Evolutionary conservation across 2,113 vertebrate species (phyloP).

Genomic region (Nannobrachium achirus): DNA sequence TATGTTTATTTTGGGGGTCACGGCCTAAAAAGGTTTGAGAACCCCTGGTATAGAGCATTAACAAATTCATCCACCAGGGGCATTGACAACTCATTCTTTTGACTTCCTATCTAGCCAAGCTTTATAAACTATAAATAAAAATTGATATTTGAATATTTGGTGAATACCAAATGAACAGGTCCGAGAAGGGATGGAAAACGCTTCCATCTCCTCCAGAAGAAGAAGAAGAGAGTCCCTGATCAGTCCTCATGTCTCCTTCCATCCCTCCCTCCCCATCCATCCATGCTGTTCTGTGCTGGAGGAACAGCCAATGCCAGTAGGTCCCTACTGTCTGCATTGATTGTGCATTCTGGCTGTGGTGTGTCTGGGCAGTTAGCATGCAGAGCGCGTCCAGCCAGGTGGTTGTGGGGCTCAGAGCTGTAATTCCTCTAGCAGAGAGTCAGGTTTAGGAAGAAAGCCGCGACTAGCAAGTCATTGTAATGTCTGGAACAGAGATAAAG

Average conservation of each 20-base stretch:
- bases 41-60: too few species aligned
- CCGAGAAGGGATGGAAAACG: too few species aligned
- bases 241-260: slow-evolving; percentile 16
- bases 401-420: slow-evolving; percentile 41
- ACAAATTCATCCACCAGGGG: too few species aligned
- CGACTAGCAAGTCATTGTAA: neutral
- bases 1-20: too few species aligned
- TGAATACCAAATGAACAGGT: too few species aligned
- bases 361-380: slow-evolving; percentile 56
- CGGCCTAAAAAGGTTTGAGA: too few species aligned
- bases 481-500: neutral
- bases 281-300: slow-evolving; percentile 10
- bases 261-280: neutral
- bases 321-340: slow-evolving; percentile 37
- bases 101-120: too few species aligned
- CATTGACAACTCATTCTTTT: too few species aligned
- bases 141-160: too few species aligned
- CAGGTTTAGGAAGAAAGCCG: slow-evolving; percentile 22
- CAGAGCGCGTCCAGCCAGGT: slow-evolving; percentile 60
- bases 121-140: too few species aligned
- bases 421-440: slow-evolving; percentile 54
- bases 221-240: slow-evolving; percentile 10
- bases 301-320: slow-evolving; percentile 18
- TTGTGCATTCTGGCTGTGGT: slow-evolving; percentile 57
- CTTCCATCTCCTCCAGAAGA: neutral